A percentile compares a stretch with the other conserved stretches of the same genome.
Evolutionary conservation across 2,888 invertebrate species (phyloP).

Genomic region (Conus canariensis): DNA sequence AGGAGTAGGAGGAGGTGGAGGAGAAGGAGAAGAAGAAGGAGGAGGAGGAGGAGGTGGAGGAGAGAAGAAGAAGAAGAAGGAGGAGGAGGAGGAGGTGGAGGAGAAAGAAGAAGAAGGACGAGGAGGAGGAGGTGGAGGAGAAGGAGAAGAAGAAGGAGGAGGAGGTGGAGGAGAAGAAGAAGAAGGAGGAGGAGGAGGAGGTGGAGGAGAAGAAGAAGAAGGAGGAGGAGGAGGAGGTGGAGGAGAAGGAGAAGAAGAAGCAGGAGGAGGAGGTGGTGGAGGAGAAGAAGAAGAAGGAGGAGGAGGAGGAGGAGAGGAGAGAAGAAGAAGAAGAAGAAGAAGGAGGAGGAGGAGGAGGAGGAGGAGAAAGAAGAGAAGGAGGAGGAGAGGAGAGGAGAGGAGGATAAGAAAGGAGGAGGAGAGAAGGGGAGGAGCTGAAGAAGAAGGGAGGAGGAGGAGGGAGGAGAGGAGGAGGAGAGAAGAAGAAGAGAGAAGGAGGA

Average conservation of each 20-base stretch:
- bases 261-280: no score
- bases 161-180: background rate
- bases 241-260: no score
- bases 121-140: no score
- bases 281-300: background rate
- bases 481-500: constrained; percentile 31
- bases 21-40: constrained; percentile 38
- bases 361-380: no score
- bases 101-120: background rate
- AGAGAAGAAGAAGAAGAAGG: no score
- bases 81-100: no score
- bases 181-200: background rate
- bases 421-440: no score
- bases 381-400: no score
- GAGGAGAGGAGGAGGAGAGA: background rate
- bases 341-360: background rate
- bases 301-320: background rate
- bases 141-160: background rate
- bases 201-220: background rate
- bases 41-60: background rate
- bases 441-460: no score
- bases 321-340: background rate
- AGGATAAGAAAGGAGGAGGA: no score
- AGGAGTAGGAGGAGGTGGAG: no score
- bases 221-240: no score